Conservation (phyloP, 2,888 invertebrate species). For the Xanthia togata region DNA sequence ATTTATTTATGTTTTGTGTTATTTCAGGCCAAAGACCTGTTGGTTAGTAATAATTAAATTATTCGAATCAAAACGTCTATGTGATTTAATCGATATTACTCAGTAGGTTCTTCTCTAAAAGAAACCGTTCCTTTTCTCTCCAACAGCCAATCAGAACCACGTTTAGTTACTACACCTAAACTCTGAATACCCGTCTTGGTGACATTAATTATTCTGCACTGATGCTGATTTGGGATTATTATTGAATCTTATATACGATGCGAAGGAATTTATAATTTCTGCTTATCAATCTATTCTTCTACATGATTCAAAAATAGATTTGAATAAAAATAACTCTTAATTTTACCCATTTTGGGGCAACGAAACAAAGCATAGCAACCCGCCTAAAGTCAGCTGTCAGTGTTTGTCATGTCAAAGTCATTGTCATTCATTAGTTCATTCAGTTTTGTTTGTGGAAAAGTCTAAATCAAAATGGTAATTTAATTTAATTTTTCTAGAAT, state of each 20-base stretch:
- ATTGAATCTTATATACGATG: rapidly evolving
- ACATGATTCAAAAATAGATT: background rate
- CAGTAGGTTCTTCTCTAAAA: slow-evolving; percentile 8
- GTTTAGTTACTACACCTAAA: slow-evolving; percentile 58
- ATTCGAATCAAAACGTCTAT: background rate
- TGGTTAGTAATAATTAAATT: background rate
- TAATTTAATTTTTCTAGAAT: slow-evolving; percentile 74
- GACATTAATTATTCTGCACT: background rate
- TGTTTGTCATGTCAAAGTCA: slow-evolving; percentile 57
- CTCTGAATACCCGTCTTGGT: slow-evolving; percentile 8
- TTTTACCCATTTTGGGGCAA: slow-evolving; percentile 17
- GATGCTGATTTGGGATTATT: background rate
- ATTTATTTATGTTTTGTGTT: background rate
- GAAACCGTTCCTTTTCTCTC: slow-evolving; percentile 60
- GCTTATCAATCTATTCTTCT: too few species aligned
- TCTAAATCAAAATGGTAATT: slow-evolving; percentile 84
- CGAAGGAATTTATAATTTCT: rapidly evolving
- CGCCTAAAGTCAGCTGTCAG: slow-evolving; percentile 36
- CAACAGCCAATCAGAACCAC: slow-evolving; percentile 54
- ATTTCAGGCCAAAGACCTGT: background rate
- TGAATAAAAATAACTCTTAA: background rate
- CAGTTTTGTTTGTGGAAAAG: slow-evolving; percentile 71
- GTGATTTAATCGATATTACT: background rate
- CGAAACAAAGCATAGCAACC: slow-evolving; percentile 19
- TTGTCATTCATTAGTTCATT: slow-evolving; percentile 54